phyloP scores from a whole-genome alignment of 2,888 invertebrate species.

The Lithophane leautieri region DNA sequence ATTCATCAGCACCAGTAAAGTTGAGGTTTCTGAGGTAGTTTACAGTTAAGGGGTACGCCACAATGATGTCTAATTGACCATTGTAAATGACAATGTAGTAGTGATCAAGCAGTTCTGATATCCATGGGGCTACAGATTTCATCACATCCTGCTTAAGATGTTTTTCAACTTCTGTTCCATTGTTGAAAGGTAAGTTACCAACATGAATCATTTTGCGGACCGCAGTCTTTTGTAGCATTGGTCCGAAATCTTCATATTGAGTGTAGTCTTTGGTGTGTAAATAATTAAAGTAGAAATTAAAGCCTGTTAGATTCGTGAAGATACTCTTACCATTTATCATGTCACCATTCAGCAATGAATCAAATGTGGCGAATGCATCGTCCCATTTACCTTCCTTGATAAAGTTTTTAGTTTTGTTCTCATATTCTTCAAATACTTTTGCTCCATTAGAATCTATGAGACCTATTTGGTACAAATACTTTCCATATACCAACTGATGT shows the following conservation, averaged over 20 bases:
- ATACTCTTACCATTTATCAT: constrained; percentile 90
- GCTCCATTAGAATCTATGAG: constrained; percentile 92
- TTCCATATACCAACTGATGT: constrained; percentile 94
- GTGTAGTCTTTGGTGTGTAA: constrained; percentile 91
- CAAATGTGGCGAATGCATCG: constrained; percentile 93
- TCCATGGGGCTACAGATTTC: constrained; percentile 94
- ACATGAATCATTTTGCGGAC: constrained; percentile 95
- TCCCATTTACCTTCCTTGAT: constrained; percentile 92
- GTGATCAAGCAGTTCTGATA: constrained; percentile 92
- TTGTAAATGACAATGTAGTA: constrained; percentile 95
- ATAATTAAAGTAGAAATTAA: constrained; percentile 94
- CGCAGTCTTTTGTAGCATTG: constrained; percentile 91
- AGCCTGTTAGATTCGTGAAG: constrained; percentile 94
- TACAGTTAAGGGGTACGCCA: constrained; percentile 96
- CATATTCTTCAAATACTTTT: constrained; percentile 90
- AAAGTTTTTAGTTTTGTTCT: constrained; percentile 89
- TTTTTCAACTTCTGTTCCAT: constrained; percentile 92
- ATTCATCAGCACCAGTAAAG: constrained; percentile 92
- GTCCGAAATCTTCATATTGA: constrained; percentile 88
- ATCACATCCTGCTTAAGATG: constrained; percentile 94
- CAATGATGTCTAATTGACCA: constrained; percentile 97
- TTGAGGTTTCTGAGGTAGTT: constrained; percentile 94
- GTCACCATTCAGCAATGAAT: constrained; percentile 93
- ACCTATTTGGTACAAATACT: constrained; percentile 95
- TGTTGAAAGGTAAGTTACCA: constrained; percentile 94